Evolutionary conservation across 2,113 vertebrate genomes (phyloP), one percentile per base, ranked within the genome.

Genomic region (Oncorhynchus keta): DNA sequence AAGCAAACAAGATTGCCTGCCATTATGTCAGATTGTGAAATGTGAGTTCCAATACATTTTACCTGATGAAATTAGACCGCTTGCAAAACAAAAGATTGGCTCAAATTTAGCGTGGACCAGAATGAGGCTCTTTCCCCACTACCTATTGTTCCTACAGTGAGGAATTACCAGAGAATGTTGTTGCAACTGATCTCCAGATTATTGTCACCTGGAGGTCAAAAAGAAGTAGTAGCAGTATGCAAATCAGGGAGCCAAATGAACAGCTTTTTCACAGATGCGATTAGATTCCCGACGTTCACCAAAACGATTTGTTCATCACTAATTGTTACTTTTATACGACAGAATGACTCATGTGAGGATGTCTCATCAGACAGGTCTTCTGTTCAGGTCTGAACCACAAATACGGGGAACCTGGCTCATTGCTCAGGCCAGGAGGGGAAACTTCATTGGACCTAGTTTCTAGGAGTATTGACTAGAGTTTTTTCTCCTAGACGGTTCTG

Each of bases 371-470:
- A 22, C n/a, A 30, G 13, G 39, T 78, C 68, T 20, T 70, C 14
- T 45, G 55, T 35, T 28, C 30, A 83, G 77, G 66, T 70, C 72
- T 68, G 28, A 61, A 12, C 57, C 83, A 83, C 16, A 22, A n/a
- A 62, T 4, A 0, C 1, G 1, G 51, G 73, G 55, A 30, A 55
- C 9, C 64, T 57, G 79, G 71, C 70, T 86, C 68, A 83, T 88
- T 90, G 72, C 77, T 67, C 49, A 20, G 78, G 77, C 80, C 85
- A 75, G 83, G 76, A 85, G 72, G 49, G 75, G 75, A 83, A 85
- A 81, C 39, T 71, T 71, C 59, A 89, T 83, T 86, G 81, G 79
- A 81, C 79, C 70, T 61, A 13, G 12, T 79, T 80, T 72, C 75
- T 89, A 77, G n/a, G 67, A 11, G 66, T 68, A n/a, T 78, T 22